Conservation (phyloP, 2,113 vertebrate species). For the Eurypyga helias region DNA sequence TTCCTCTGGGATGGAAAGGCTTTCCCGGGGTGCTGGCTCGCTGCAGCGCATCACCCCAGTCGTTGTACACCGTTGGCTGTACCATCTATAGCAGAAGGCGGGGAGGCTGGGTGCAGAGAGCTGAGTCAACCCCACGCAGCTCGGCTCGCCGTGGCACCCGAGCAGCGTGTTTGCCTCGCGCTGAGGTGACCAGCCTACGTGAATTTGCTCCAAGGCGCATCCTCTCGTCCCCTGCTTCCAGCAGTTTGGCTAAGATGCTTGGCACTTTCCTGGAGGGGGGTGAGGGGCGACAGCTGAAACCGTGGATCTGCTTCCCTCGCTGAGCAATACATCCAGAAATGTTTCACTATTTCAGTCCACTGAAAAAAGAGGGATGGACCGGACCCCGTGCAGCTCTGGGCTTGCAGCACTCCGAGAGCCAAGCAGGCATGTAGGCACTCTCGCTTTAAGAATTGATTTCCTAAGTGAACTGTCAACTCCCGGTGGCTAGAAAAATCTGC, state of each 20-base stretch:
- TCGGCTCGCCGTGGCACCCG: neutral
- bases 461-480: constrained; percentile 52
- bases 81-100: neutral
- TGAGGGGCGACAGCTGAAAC: neutral
- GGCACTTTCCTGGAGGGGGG: neutral
- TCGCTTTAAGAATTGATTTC: constrained; percentile 39
- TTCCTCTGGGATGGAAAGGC: accelerated
- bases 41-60: too few relatives aligned
- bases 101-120: neutral
- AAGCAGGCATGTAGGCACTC: neutral
- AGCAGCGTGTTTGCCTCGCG: accelerated
- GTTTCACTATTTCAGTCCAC: neutral
- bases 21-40: neutral
- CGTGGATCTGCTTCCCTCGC: neutral
- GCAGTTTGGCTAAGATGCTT: neutral
- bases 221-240: neutral
- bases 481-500: constrained; percentile 59
- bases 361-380: neutral
- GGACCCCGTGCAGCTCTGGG: neutral
- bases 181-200: accelerated
- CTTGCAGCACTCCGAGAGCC: neutral
- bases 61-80: neutral
- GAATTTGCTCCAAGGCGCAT: neutral
- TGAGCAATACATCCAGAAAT: neutral
- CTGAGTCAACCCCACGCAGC: neutral